Base-by-base conservation (phyloP, 2,888 invertebrate species). In the Clunio marinus region DNA sequence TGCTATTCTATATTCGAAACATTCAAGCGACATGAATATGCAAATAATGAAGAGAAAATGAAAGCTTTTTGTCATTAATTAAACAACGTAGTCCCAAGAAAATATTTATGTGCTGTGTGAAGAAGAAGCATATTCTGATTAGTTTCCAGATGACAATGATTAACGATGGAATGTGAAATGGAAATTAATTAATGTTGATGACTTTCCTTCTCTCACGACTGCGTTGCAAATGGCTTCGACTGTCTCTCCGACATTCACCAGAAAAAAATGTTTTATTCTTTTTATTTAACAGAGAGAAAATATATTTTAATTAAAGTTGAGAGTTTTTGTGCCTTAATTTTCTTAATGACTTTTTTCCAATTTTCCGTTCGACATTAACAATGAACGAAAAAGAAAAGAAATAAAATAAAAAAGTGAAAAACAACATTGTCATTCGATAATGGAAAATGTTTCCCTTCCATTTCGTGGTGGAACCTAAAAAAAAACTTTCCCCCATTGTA, bases 121-220 rank as follows among this genome's bases (percentile, higher is more conserved):
- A n/a, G n/a, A n/a, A n/a, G n/a, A n/a, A n/a, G n/a, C n/a, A n/a
- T n/a, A n/a, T n/a, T n/a, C n/a, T n/a, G n/a, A n/a, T 10, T 32
- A 32, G 32, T 7, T 7, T 32, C 5, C 59, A 8, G n/a, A 32
- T 59, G 66, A 66, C 66, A 66, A 66, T 66, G 66, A 66, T 66
- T 66, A 66, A 66, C 66, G 66, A 66, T 66, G 35, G 66, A 66
- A 45, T 63, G 57, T 22, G 28, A 63, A 63, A 25, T 63, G 28
- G 46, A 66, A 55, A 66, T 35, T 51, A 66, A 66, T 66, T 66
- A 66, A 55, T 55, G 51, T 15, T 55, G 66, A 51, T 66, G 66
- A 66, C 32, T 45, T 51, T 51, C 22, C 51, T 27, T 57, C 25
- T 27, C 5, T 27, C 57, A n/a, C n/a, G n/a, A n/a, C n/a, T n/a